Evolutionary conservation across 1,140 invertebrate genomes (phyloP), one percentile per base, ranked within the genome.

Genomic region (Zaprionus vittiger): DNA sequence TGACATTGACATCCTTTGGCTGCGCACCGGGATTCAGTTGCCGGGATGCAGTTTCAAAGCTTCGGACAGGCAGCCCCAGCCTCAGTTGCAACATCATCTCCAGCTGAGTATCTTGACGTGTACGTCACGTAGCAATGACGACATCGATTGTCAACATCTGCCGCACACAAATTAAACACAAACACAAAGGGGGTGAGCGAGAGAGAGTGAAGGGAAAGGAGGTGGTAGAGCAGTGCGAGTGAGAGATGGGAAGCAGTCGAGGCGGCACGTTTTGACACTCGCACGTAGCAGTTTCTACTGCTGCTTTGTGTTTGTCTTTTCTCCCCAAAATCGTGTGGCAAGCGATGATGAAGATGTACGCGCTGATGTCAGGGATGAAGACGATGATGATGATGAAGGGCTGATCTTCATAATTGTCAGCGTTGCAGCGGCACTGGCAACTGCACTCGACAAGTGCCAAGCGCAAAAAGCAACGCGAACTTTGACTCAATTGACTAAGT

Each of bases 101-200:
- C 37, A 20, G 41, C 41, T 34, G 28, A 61, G 24, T 57, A 63
- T 44, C 59, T 70, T 55, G 68, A 59, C 9, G 38, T 61, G 61
- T 61, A 62, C 38, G 63, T 60, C 59, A 73, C 56, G 64, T 68
- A 22, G 17, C 38, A 63, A 56, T 77, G 65, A 73, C 76, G 79
- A 72, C 84, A 84, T 87, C 71, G 84, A 87, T 76, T 87, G 84
- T 81, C 81, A 79, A 76, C 84, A 87, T 66, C 81, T 84, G 65
- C 70, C 71, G 41, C 85, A 89, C 47, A 52, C 47, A 52, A 90
- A 89, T 89, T 76, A 81, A 89, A 89, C 84, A 84, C 84, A 89
- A 90, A 89, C 80, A 81, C 38, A 57, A 52, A 55, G 24, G 56
- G 56, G 44, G 38, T 44, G 3, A 11, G 9, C 31, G 31, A 28